A percentile compares a stretch with the other conserved stretches of the same genome.
Conservation (phyloP, 1,140 invertebrate species). For the Triops longicaudatus region DNA sequence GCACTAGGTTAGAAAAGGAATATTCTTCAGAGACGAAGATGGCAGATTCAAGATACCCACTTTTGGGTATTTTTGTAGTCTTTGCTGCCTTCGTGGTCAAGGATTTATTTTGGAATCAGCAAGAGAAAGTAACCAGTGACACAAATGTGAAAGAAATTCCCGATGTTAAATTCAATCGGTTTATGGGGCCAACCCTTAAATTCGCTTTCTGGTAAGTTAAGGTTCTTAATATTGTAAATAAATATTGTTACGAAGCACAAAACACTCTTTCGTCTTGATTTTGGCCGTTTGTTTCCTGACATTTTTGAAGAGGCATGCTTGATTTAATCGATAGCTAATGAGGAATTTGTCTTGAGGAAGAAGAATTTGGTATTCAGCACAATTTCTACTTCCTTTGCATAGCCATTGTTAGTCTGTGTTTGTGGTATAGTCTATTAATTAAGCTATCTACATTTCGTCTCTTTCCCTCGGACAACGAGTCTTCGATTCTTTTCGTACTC, state of each 20-base stretch:
- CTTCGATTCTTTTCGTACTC: too few relatives aligned
- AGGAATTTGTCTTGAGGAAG: too few relatives aligned
- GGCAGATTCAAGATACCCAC: slow-evolving; percentile 25
- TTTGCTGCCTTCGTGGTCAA: slow-evolving; percentile 31
- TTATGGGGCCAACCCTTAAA: slow-evolving; percentile 44
- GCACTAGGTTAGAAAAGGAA: not conserved
- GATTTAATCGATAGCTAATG: not conserved
- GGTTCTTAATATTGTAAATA: too few relatives aligned
- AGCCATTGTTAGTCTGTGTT: too few relatives aligned
- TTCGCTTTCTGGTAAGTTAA: slow-evolving; percentile 46
- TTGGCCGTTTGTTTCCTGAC: not conserved
- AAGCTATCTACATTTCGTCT: too few relatives aligned
- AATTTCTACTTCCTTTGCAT: too few relatives aligned
- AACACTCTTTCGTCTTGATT: too few relatives aligned
- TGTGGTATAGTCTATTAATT: too few relatives aligned
- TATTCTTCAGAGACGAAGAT: slow-evolving; percentile 19
- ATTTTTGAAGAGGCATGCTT: slow-evolving; percentile 39
- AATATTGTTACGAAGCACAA: too few relatives aligned
- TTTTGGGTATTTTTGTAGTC: slow-evolving; percentile 30
- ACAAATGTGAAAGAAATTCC: slow-evolving; percentile 38
- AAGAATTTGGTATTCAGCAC: too few relatives aligned
- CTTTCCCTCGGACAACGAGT: too few relatives aligned
- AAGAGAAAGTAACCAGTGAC: slow-evolving; percentile 19
- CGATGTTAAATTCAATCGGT: slow-evolving; percentile 41
- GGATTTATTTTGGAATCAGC: slow-evolving; percentile 31